Evolutionary conservation across 1,140 invertebrate genomes (phyloP).

Genomic region (Berghia stephanieae): DNA sequence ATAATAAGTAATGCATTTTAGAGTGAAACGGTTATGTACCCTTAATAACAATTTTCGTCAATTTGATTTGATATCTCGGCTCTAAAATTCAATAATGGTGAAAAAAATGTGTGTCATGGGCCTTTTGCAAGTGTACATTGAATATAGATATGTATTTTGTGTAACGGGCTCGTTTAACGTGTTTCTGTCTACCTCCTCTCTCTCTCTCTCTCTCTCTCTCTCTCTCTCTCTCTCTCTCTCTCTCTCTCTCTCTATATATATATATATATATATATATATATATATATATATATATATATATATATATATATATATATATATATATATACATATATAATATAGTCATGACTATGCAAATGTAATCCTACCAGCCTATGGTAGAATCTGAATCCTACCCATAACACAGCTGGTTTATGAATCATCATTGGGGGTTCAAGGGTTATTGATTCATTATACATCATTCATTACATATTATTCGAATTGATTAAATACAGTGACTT

Average conservation of each 20-base stretch:
- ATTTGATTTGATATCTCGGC: neutral
- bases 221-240: neutral
- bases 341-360: too few relatives aligned
- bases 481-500: too few relatives aligned
- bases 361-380: too few relatives aligned
- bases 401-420: too few relatives aligned
- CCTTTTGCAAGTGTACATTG: neutral
- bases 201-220: neutral
- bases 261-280: too few relatives aligned
- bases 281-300: too few relatives aligned
- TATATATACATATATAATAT: too few relatives aligned
- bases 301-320: too few relatives aligned
- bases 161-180: neutral
- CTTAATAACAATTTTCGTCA: neutral
- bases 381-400: too few relatives aligned
- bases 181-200: neutral
- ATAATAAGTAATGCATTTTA: neutral
- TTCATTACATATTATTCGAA: too few relatives aligned
- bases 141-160: neutral
- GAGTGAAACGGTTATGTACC: neutral
- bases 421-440: too few relatives aligned
- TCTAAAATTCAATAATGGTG: neutral
- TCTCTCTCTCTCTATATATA: neutral
- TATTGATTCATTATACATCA: too few relatives aligned
- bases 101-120: neutral